Evolutionary conservation across 2,888 invertebrate species (phyloP).

Genomic region (Tryphoninae sp.): DNA sequence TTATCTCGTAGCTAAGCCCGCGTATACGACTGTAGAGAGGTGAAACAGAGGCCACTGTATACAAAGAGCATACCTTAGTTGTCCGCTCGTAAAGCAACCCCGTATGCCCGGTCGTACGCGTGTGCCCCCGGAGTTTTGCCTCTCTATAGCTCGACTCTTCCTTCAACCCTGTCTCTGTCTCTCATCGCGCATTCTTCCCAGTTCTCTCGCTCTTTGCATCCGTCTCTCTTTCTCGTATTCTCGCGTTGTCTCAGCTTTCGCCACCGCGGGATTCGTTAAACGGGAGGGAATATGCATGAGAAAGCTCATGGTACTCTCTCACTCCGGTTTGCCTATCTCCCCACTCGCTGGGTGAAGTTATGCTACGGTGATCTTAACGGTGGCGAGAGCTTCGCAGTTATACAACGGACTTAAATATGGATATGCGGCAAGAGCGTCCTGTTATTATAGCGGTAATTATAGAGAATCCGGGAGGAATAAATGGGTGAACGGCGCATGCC

Average conservation of each 20-base stretch:
- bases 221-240: slow-evolving; percentile 19
- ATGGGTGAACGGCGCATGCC: slow-evolving; percentile 57
- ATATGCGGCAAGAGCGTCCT: slow-evolving; percentile 63
- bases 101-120: slow-evolving; percentile 78
- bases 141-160: slow-evolving; percentile 63
- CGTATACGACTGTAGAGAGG: slow-evolving; percentile 42
- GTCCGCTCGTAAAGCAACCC: slow-evolving; percentile 81
- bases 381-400: slow-evolving; percentile 55
- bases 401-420: slow-evolving; percentile 73
- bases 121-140: slow-evolving; percentile 53
- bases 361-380: slow-evolving; percentile 78
- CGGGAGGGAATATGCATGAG: slow-evolving; percentile 80
- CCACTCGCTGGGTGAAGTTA: slow-evolving; percentile 70
- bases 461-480: slow-evolving; percentile 62
- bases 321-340: slow-evolving; percentile 35
- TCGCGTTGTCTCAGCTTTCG: slow-evolving; percentile 63
- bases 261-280: slow-evolving; percentile 70
- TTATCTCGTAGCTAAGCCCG: slow-evolving; percentile 47
- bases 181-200: slow-evolving; percentile 66
- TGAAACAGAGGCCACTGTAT: slow-evolving; percentile 58
- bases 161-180: slow-evolving; percentile 56
- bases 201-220: slow-evolving; percentile 63
- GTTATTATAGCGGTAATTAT: slow-evolving; percentile 65
- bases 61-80: slow-evolving; percentile 80
- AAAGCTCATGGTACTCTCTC: slow-evolving; percentile 59